Evolutionary conservation across 2,888 invertebrate species (phyloP).

Genomic region (Phragmatobia fuliginosa): DNA sequence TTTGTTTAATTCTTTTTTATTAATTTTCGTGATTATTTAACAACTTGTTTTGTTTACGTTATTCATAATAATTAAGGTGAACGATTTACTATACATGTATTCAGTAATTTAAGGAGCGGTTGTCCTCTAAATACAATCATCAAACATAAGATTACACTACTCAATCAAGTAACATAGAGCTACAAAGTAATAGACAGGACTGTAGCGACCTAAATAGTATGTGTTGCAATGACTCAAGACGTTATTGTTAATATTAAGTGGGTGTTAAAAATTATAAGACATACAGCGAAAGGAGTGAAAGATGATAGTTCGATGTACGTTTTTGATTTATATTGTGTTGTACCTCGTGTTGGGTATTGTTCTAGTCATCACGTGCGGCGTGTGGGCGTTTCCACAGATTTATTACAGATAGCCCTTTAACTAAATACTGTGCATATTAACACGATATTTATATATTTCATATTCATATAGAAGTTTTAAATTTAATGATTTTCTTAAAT

Average conservation of each 20-base stretch:
- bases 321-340: conserved; percentile 83
- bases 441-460: conserved; percentile 30
- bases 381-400: conserved; percentile 80
- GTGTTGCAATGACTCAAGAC: conserved; percentile 64
- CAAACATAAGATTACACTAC: conserved; percentile 38
- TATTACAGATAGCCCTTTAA: conserved; percentile 73
- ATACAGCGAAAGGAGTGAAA: conserved; percentile 76
- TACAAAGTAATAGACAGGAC: conserved; percentile 35
- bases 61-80: background rate
- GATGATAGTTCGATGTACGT: conserved; percentile 74
- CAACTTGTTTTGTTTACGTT: background rate
- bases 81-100: background rate
- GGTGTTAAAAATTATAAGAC: conserved; percentile 85
- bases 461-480: background rate
- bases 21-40: background rate
- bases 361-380: conserved; percentile 62
- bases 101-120: conserved; percentile 21
- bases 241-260: conserved; percentile 82
- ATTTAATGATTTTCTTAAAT: too few relatives aligned
- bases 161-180: conserved; percentile 40
- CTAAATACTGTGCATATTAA: conserved; percentile 61
- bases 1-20: conserved; percentile 35
- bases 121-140: conserved; percentile 45
- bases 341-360: conserved; percentile 78
- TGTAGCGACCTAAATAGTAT: conserved; percentile 44